Percentiles rank a stretch among this genome's conserved stretches.
Evolutionary conservation across 2,113 vertebrate genomes (phyloP).

Genomic region (Thamnaconus septentrionalis): DNA sequence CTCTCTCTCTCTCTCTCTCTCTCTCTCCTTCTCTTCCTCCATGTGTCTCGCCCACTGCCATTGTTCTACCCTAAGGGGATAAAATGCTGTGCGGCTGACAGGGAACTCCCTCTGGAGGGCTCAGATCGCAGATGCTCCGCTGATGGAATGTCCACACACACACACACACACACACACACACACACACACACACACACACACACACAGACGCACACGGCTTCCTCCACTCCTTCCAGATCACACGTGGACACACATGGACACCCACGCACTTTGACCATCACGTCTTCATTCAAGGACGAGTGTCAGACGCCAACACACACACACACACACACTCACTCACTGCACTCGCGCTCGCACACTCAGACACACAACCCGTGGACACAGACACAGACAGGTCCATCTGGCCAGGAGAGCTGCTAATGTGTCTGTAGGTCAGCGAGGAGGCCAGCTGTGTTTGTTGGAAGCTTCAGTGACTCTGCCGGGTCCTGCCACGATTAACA

Average conservation of each 20-base stretch:
- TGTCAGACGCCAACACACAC: slow-evolving; percentile 24
- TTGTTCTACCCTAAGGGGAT: slow-evolving; percentile 14
- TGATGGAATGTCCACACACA: slow-evolving; percentile 58
- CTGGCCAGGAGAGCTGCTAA: slow-evolving; percentile 47
- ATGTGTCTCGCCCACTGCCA: slow-evolving; percentile 8
- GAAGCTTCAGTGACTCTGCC: slow-evolving; percentile 16
- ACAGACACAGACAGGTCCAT: slow-evolving; percentile 52
- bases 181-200: slow-evolving; percentile 10
- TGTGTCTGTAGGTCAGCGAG: slow-evolving; percentile 51
- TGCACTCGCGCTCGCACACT: slow-evolving; percentile 11
- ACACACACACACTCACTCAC: slow-evolving; percentile 1
- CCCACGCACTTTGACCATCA: slow-evolving; percentile 55
- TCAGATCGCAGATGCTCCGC: slow-evolving; percentile 63
- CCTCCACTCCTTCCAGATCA: no score
- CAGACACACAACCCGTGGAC: background rate
- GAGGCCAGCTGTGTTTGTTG: slow-evolving; percentile 46
- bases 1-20: slow-evolving; percentile 1
- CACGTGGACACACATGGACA: background rate
- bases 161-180: slow-evolving; percentile 18
- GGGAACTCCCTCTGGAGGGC: slow-evolving; percentile 52
- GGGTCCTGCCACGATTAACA: slow-evolving; percentile 48
- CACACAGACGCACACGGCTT: slow-evolving; percentile 13
- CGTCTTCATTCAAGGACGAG: slow-evolving; percentile 63
- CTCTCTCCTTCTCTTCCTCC: background rate
- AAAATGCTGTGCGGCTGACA: slow-evolving; percentile 32